Evolutionary conservation across 2,888 invertebrate species (phyloP).

Genomic region (Liopterus haemorrhoidalis): DNA sequence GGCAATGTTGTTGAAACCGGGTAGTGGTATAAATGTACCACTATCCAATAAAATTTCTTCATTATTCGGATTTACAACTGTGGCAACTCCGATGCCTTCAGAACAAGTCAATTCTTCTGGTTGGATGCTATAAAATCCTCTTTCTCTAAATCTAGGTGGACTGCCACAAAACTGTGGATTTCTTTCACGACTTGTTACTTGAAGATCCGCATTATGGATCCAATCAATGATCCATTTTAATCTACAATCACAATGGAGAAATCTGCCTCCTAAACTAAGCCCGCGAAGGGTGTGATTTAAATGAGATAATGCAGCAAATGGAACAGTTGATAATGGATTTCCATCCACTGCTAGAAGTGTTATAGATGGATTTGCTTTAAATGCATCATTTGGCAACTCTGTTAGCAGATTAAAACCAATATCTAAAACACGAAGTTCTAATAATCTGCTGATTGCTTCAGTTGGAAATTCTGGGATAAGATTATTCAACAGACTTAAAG

Average conservation of each 20-base stretch:
- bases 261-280: conserved; percentile 80
- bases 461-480: conserved; percentile 81
- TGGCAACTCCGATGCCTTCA: conserved; percentile 51
- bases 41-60: conserved; percentile 41
- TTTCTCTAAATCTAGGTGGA: conserved; percentile 70
- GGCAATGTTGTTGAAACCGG: conserved; percentile 17
- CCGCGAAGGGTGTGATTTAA: conserved; percentile 79
- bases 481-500: conserved; percentile 83
- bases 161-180: conserved; percentile 90
- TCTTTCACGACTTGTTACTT: conserved; percentile 86
- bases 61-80: conserved; percentile 52
- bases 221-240: conserved; percentile 85
- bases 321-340: conserved; percentile 80
- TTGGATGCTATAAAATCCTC: conserved; percentile 81
- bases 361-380: conserved; percentile 74
- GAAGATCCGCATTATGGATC: conserved; percentile 80
- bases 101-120: conserved; percentile 65
- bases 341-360: conserved; percentile 86
- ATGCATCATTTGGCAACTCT: conserved; percentile 72
- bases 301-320: conserved; percentile 69
- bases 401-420: conserved; percentile 88
- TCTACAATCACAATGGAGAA: conserved; percentile 82
- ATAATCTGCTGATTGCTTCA: conserved; percentile 67
- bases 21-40: conserved; percentile 15
- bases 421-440: conserved; percentile 79